A percentile compares a stretch with the other conserved stretches of the same genome.
phyloP scores from a whole-genome alignment of 92 coral and sea anemone genomes.

The Porites rus region DNA sequence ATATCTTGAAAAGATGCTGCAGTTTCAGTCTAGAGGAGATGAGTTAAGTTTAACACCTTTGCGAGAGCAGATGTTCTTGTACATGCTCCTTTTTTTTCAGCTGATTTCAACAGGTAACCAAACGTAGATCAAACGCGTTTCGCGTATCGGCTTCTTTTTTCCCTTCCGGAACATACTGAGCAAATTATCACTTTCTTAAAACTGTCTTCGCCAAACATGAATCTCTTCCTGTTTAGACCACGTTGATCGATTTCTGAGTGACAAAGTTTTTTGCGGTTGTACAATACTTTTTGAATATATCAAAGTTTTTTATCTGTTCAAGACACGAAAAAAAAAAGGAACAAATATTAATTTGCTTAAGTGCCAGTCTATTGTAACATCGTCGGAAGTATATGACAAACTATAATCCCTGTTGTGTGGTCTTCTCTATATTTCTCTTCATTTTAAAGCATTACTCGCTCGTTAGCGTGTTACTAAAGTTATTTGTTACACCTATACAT shows the following conservation, averaged over 20 bases:
- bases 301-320: not conserved
- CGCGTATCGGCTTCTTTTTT: not conserved
- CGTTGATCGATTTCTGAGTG: not conserved
- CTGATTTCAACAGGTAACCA: not conserved
- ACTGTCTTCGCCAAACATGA: not conserved
- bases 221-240: constrained; percentile 16
- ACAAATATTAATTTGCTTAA: not conserved
- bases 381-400: constrained; percentile 23
- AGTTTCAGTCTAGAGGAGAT: not conserved
- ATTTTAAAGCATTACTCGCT: not conserved
- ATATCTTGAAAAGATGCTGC: not conserved
- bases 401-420: not conserved
- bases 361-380: not conserved
- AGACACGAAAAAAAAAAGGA: not conserved
- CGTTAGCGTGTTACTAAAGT: not conserved
- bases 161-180: constrained; percentile 3
- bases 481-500: not conserved
- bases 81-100: not conserved
- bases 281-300: not conserved
- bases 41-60: not conserved
- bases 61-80: not conserved
- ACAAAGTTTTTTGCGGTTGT: not conserved
- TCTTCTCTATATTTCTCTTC: not conserved
- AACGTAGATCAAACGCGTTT: constrained; percentile 10
- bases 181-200: constrained; percentile 23